A percentile compares a stretch with the other conserved stretches of the same genome.
Evolutionary conservation across 92 coral and sea anemone species (phyloP).

Genomic region (Heliopora coerulea): DNA sequence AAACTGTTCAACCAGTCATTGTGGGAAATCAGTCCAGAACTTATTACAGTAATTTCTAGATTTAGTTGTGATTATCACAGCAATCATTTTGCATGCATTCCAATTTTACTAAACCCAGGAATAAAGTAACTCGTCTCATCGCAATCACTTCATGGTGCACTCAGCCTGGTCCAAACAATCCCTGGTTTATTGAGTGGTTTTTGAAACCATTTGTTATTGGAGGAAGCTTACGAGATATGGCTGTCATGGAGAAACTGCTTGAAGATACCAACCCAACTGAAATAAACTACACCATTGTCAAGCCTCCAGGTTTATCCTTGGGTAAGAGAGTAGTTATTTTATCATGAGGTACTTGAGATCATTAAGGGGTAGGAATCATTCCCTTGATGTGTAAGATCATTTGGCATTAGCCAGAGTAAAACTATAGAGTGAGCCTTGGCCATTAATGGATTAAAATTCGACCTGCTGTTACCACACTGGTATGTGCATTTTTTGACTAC

Average conservation of each 20-base stretch:
- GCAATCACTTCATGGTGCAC: conserved; percentile 81
- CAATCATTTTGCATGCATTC: not conserved
- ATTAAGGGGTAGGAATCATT: not conserved
- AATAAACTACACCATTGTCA: conserved; percentile 76
- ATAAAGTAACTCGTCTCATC: conserved; percentile 63
- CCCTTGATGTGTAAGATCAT: too few relatives aligned
- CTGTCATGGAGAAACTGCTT: conserved; percentile 70
- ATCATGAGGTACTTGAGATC: too few relatives aligned
- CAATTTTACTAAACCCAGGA: conserved; percentile 33
- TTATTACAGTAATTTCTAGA: not conserved
- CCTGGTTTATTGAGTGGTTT: conserved; percentile 77
- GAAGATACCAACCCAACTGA: conserved; percentile 57
- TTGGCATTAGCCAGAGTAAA: too few relatives aligned
- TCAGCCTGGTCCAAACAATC: conserved; percentile 77
- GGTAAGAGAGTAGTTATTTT: too few relatives aligned
- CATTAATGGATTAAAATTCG: too few relatives aligned
- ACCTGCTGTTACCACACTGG: too few relatives aligned
- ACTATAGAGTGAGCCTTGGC: too few relatives aligned
- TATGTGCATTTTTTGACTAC: too few relatives aligned
- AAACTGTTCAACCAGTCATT: too few relatives aligned
- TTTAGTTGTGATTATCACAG: not conserved
- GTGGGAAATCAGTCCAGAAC: too few relatives aligned
- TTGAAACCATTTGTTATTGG: conserved; percentile 72
- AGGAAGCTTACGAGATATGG: conserved; percentile 72
- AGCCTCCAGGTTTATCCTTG: conserved; percentile 61